These are phyloP conservation scores for Molossus molossus DNA, from an alignment of 2,797 vertebrate species.

Conservation along the genomic window DNA sequence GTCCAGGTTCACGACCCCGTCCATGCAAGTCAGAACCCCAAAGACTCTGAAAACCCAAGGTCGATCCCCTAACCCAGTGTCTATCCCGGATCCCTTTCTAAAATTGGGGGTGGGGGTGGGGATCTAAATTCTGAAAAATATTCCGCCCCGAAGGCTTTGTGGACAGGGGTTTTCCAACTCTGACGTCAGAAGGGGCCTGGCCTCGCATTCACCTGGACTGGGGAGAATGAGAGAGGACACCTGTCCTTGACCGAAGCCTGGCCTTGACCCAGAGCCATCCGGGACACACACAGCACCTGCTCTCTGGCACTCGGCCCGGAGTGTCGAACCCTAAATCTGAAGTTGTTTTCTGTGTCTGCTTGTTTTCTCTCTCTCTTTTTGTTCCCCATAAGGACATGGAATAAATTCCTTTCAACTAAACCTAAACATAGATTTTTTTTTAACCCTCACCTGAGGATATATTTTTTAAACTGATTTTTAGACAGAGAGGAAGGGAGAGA, in stretches of 20 bases:
- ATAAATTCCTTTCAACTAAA: constrained; percentile 34
- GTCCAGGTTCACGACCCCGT: neutral
- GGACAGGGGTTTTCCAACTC: neutral
- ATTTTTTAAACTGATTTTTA: neutral
- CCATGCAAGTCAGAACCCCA: neutral
- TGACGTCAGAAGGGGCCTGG: neutral
- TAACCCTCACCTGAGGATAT: neutral
- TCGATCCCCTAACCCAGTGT: neutral
- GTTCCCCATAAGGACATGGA: neutral
- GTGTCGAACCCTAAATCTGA: neutral
- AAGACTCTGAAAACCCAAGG: neutral
- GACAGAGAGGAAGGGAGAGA: neutral
- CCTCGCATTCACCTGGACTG: neutral
- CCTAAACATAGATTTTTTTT: neutral
- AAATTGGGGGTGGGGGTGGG: neutral
- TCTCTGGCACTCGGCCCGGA: neutral
- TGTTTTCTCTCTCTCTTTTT: neutral
- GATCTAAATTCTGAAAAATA: neutral
- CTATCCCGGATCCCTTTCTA: neutral
- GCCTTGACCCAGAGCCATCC: neutral
- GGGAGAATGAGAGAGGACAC: neutral
- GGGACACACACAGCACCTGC: neutral
- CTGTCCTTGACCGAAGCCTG: neutral
- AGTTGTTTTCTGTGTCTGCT: neutral
- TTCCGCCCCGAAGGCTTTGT: neutral